phyloP scores from a whole-genome alignment of 2,888 invertebrate species.

The Trachelus tabidus region DNA sequence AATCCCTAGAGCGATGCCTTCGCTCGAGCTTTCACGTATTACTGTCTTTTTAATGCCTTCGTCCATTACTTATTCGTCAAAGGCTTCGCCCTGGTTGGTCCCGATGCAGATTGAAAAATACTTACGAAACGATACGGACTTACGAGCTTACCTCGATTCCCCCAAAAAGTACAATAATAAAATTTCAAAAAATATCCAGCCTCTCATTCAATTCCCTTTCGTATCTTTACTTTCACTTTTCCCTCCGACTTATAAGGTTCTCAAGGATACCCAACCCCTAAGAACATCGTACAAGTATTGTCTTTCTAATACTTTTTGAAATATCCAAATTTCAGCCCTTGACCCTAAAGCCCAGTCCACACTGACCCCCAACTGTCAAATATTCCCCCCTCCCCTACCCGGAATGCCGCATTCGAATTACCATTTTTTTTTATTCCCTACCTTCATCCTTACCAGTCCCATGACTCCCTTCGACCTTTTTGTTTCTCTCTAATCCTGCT shows the following conservation, averaged over 20 bases:
- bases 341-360: background rate
- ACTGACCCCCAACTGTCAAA: background rate
- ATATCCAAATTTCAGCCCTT: background rate
- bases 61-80: background rate
- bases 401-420: background rate
- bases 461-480: background rate
- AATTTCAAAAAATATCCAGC: background rate
- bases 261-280: background rate
- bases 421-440: background rate
- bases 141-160: background rate
- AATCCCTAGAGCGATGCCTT: background rate
- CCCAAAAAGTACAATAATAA: background rate
- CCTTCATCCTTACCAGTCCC: background rate
- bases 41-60: background rate
- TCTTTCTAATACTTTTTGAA: background rate
- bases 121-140: background rate
- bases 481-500: slow-evolving; percentile 2
- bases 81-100: background rate
- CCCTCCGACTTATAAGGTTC: background rate
- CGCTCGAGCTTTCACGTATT: background rate
- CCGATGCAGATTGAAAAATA: background rate
- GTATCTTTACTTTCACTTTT: background rate
- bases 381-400: background rate
- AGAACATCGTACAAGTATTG: background rate
- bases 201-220: background rate